Conservation (phyloP, 2,113 vertebrate species). For the Diadophis punctatus region DNA sequence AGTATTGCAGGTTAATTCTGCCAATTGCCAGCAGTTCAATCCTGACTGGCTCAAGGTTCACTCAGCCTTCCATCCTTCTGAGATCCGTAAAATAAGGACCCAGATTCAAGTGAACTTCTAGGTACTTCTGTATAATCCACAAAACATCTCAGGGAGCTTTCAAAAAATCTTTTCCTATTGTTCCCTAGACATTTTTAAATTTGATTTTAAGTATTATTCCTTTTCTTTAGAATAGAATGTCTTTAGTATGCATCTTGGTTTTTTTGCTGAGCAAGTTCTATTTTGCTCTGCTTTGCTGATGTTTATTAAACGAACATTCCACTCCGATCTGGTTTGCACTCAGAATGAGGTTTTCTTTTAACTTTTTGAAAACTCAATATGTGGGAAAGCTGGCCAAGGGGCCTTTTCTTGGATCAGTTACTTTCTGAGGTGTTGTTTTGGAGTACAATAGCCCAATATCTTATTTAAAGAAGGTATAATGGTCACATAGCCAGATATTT, state of each 20-base stretch:
- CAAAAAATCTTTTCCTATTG: background rate
- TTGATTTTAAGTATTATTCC: background rate
- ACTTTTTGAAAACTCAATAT: background rate
- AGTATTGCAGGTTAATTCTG: no score
- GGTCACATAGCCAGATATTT: background rate
- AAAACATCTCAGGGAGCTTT: background rate
- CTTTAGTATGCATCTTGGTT: background rate
- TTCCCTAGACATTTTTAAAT: constrained; percentile 8
- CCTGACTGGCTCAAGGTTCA: no score
- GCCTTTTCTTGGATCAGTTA: background rate
- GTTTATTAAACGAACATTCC: background rate
- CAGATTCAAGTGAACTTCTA: no score
- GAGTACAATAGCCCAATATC: background rate
- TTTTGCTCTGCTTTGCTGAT: background rate
- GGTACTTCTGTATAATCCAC: no score
- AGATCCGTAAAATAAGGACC: no score
- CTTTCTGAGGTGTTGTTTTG: background rate
- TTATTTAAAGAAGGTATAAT: background rate
- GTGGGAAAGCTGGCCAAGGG: background rate
- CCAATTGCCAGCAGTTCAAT: no score
- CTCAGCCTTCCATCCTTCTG: no score
- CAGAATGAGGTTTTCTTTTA: background rate
- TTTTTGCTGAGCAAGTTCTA: background rate
- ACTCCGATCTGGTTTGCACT: background rate
- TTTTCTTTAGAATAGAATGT: background rate